Evolutionary conservation across 2,888 invertebrate genomes (phyloP), one percentile per base, ranked within the genome.

Genomic region (Theodoxus fluviatilis): DNA sequence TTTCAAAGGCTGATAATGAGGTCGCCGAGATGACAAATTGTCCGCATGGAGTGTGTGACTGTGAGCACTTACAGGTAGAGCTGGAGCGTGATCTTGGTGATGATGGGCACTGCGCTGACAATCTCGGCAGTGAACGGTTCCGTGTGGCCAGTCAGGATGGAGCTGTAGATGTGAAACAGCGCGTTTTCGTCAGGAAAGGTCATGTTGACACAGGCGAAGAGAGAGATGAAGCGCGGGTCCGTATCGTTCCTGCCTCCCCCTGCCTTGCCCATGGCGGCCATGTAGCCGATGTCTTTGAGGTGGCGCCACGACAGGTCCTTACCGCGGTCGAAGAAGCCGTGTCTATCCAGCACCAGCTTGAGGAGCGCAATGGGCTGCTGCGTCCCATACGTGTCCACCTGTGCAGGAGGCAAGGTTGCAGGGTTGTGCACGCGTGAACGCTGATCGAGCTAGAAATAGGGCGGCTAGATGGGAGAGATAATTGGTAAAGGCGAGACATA

Each of bases 281-380:
- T 80, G 78, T 85, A 88, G 85, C 92, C 90, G 66, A 94, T 91
- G 83, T 96, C 95, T 83, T 92, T 93, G 71, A 96, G 88, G 78
- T 92, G 91, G 86, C 94, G 96, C 95, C 96, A 95, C 85, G 91
- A 93, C 3, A 95, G 90, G 83, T 95, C 94, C 85, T 94, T 94
- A 35, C 93, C 94, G 68, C 95, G 89, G 86, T 95, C 95, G 84
- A 94, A 96, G 86, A 95, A 91, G 31, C 96, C 96, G 69, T 93
- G 93, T 73, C 92, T 91, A 87, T 96, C 95, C 75, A 96, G 91
- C 22, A 96, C 87, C 9, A 95, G 88, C 85, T 96, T 96, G n/a
- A 97, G 87, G 49, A 96, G 88, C 0, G 96, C 96, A 77, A 96
- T 94, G 0, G 96, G 96, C 83, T 96, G 96, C 83, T 96, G 96